Base-by-base conservation (phyloP, 2,113 vertebrate genomes). In the Cololabis saira region DNA sequence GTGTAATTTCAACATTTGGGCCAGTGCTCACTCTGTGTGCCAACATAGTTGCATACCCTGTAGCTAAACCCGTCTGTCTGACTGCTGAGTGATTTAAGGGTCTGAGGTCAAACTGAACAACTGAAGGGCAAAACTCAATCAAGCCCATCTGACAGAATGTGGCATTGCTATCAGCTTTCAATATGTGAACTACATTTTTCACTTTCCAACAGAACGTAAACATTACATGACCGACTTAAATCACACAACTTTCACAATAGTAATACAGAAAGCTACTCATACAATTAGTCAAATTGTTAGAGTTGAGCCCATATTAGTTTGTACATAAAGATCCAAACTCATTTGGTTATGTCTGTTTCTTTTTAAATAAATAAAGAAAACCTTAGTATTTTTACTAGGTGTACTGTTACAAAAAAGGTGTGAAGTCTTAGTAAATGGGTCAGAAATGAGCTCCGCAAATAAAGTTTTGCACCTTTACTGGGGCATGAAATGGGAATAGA, bases 141-240 rank as follows among this genome's bases (percentile, higher is more conserved):
- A 24, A 56, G 18, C 50, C 24, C 15, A 41, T 61, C 64, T 55
- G 11, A 54, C 48, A 61, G n/a, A 49, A 57, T 70, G 37, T 40
- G 33, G 45, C 40, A 33, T 53, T 3, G 2, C n/a, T 69, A 19
- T 27, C 17, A 37, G 30, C 48, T 19, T 43, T 21, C 33, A 18
- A 19, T 37, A 68, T 41, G 24, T 11, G 47, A 52, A 41, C n/a
- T 24, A 53, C 74, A 76, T 82, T 76, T 66, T 43, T 82, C 16
- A 61, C 24, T n/a, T 82, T 68, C 55, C 58, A n/a, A 55, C 53
- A 41, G 12, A 50, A 43, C 37, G 17, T 37, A 24, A 80, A 62
- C 45, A 16, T 9, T 19, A 44, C 40, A 61, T 48, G 17, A 33
- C 40, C 54, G 45, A 17, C 37, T 59, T 12, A 40, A 19, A 30